Base-by-base conservation (phyloP, 2,113 vertebrate species). In the Hypocryptadius cinnamomeus region DNA sequence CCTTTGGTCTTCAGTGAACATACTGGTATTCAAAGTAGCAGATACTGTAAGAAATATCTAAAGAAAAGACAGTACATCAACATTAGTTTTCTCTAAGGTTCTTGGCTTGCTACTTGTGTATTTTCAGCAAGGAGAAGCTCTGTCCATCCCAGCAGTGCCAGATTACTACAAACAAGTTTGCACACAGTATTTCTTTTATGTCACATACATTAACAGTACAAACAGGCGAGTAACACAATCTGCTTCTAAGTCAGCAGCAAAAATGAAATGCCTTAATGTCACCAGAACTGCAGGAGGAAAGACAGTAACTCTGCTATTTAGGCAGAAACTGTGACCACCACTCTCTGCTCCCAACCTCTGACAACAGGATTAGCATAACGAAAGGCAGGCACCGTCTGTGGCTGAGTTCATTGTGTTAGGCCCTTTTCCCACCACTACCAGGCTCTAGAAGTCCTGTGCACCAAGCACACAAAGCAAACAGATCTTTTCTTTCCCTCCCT, bases 1-100 rank as follows among this genome's bases (percentile, higher is more conserved):
- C 72, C 96, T 97, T 70, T 97, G 94, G 73, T 97, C 78, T 86
- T 92, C 54, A 71, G 96, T 95, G 82, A 98, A 87, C 89, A 98
- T 89, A 17, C 69, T 73, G 56, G 95, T 80, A 92, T 97, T 97
- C 95, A 98, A 93, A 50, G 89, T 92, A 8, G 97, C 97, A 25
- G 92, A 93, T 21, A 98, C 97, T 25, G 48, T 61, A 65, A 96
- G 89, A 95, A 98, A 98, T 92, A 98, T 95, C 98, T 98, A 93
- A 87, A 95, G 74, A 93, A 87, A 95, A 90, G 19, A 90, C n/a
- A 86, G 85, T 14, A 37, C 16, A 72, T n/a, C 37, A 87, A 7
- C 33, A 54, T 83, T 37, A 87, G 9, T 40, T 84, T 92, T 63
- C 72, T 17, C n/a, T 63, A 73, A 78, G n/a, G 25, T 72, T 74